A percentile compares a stretch with the other conserved stretches of the same genome.
Conservation (phyloP, 2,888 invertebrate species). For the Ethmia dodecea region DNA sequence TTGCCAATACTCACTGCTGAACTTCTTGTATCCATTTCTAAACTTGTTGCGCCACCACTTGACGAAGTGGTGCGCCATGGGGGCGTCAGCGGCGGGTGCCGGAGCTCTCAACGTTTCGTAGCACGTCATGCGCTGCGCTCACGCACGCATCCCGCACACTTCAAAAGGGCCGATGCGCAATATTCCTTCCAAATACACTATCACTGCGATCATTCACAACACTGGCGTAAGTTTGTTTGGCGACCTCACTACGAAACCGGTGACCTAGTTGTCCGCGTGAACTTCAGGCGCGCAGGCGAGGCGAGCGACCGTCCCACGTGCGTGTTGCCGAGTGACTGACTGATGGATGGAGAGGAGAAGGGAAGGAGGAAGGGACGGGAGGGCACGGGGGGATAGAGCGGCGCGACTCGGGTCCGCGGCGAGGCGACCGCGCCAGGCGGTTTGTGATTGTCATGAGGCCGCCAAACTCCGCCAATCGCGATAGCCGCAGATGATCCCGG, state of each 20-base stretch:
- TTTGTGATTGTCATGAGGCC: neutral
- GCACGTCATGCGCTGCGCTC: constrained; percentile 79
- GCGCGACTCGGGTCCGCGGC: constrained; percentile 29
- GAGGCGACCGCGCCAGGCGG: constrained; percentile 15
- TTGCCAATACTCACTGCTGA: constrained; percentile 76
- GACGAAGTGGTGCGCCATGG: constrained; percentile 86
- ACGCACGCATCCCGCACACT: constrained; percentile 75
- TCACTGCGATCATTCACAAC: constrained; percentile 56
- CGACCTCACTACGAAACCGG: constrained; percentile 46
- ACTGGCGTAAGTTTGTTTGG: constrained; percentile 39
- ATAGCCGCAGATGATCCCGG: no score
- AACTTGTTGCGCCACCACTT: constrained; percentile 87
- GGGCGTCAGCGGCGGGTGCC: constrained; percentile 75
- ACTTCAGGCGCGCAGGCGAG: constrained; percentile 35
- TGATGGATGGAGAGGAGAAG: constrained; percentile 46
- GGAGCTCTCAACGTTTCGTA: constrained; percentile 76
- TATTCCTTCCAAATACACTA: constrained; percentile 45
- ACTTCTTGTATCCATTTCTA: constrained; percentile 85
- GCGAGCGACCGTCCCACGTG: constrained; percentile 46
- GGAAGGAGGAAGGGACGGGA: constrained; percentile 27
- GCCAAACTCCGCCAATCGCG: no score
- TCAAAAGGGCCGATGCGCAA: constrained; percentile 68
- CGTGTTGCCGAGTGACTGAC: constrained; percentile 66
- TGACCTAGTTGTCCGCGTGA: constrained; percentile 73
- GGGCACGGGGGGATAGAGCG: constrained; percentile 33